These are phyloP conservation scores for Halesus radiatus DNA, from an alignment of 1,140 invertebrate genomes.

Conservation along the genomic window DNA sequence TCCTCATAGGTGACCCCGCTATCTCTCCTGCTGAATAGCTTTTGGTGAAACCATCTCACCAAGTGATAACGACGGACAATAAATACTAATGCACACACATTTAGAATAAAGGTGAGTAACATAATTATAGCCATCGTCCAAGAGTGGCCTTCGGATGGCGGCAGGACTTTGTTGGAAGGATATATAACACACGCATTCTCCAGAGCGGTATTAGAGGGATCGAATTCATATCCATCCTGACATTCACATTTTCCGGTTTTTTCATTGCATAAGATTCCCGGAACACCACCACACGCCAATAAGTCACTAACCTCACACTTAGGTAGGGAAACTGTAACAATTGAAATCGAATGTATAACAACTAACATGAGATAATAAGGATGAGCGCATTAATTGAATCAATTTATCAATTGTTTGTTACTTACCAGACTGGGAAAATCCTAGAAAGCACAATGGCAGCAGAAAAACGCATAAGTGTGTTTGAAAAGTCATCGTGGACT, in stretches of 20 bases:
- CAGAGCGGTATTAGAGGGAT: slow-evolving; percentile 26
- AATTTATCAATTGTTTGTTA: slow-evolving; percentile 41
- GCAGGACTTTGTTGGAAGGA: background rate
- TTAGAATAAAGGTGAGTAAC: slow-evolving; percentile 65
- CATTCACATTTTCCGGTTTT: slow-evolving; percentile 61
- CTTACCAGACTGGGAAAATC: slow-evolving; percentile 34
- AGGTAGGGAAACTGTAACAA: slow-evolving; percentile 43
- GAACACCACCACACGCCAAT: slow-evolving; percentile 34
- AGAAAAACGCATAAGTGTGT: slow-evolving; percentile 12
- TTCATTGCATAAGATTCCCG: slow-evolving; percentile 60
- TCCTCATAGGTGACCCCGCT: slow-evolving; percentile 69
- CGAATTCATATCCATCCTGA: slow-evolving; percentile 58
- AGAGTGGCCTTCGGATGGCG: slow-evolving; percentile 11
- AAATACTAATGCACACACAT: slow-evolving; percentile 63
- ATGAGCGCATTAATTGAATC: slow-evolving; percentile 45
- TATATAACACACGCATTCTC: slow-evolving; percentile 32
- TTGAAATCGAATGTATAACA: slow-evolving; percentile 33
- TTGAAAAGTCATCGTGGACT: slow-evolving; percentile 22
- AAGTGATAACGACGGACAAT: slow-evolving; percentile 67
- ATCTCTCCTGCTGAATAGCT: slow-evolving; percentile 63
- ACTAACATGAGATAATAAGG: slow-evolving; percentile 44
- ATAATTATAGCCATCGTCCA: slow-evolving; percentile 43
- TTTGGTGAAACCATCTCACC: slow-evolving; percentile 65
- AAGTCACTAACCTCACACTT: slow-evolving; percentile 25
- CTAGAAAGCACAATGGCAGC: slow-evolving; percentile 8